Evolutionary conservation across 2,113 vertebrate genomes (phyloP), one percentile per base, ranked within the genome.

Genomic region (Gymnorhina tibicen): DNA sequence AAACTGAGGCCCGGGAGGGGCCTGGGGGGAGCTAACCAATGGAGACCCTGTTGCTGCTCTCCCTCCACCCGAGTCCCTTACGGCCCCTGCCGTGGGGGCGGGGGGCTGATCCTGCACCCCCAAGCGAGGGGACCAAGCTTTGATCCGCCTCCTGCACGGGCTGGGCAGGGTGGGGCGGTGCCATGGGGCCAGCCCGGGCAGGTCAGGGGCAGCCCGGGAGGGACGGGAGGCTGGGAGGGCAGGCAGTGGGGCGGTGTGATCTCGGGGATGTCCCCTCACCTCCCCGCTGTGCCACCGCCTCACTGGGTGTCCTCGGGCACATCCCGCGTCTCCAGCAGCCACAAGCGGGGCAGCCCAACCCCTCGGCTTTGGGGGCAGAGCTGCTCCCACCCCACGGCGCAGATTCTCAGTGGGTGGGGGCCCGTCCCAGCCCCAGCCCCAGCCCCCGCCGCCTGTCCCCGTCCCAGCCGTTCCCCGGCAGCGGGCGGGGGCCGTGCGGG

Each of bases 31-130:
- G 17, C 9, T 26, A 33, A 23, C 3, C n/a, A 3, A 2, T 7
- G 52, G 47, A 44, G 68, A 21, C 30, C 11, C 12, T 32, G 21
- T 5, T 50, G 28, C 56, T 66, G 41, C 39, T 26, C 16, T 44
- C 63, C 17, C 4, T 4, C 21, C 41, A 16, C 0, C 7, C 2
- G 11, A 30, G 46, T 11, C 3, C 30, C 50, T 11, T 3, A 4
- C 85, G 85, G 69, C 26, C 41, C 37, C 72, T 49, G 66, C 53
- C 35, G 0, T 2, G 16, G 46, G 47, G 21, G 16, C 27, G 32
- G 18, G 46, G 17, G 27, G 14, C 28, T 23, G 50, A 24, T 47
- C 27, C 50, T 66, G 35, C 55, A 17, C 13, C 59, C 19, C 9
- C 26, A 13, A 10, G 32, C 8, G 24, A 27, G 24, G 26, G 18